Conservation (phyloP, 2,113 vertebrate species). For the Herpetotheres cachinnans region DNA sequence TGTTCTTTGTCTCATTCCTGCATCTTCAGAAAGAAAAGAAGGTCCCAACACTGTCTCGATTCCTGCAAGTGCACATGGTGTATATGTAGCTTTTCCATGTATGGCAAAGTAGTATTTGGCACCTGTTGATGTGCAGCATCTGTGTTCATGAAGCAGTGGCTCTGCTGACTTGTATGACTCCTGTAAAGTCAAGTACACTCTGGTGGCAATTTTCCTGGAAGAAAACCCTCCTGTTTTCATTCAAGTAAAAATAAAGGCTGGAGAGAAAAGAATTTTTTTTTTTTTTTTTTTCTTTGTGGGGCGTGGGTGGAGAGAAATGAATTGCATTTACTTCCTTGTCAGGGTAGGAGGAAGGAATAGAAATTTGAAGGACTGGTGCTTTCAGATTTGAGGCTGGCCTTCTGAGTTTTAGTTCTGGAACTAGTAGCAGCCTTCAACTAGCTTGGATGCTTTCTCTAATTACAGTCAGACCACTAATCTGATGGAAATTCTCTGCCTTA, state of each 20-base stretch:
- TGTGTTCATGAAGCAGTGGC: background rate
- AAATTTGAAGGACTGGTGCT: background rate
- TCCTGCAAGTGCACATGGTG: background rate
- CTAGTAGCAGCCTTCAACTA: background rate
- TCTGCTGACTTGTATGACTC: background rate
- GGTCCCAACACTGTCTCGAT: background rate
- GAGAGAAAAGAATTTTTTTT: background rate
- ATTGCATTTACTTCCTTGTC: background rate
- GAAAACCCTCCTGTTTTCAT: background rate
- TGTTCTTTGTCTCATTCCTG: background rate
- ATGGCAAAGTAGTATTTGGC: background rate
- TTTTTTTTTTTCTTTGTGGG: background rate
- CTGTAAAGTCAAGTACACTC: background rate
- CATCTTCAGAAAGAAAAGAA: background rate
- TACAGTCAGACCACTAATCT: background rate
- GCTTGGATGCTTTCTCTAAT: background rate
- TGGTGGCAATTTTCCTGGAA: background rate
- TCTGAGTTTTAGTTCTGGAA: background rate
- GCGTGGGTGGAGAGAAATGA: background rate
- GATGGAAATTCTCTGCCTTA: background rate
- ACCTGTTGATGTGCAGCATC: background rate
- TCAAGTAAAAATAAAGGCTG: background rate
- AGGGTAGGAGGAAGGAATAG: background rate
- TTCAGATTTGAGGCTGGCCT: background rate
- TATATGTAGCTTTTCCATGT: background rate